phyloP scores from a whole-genome alignment of 2,888 invertebrate genomes.

The Tinea semifulvella region DNA sequence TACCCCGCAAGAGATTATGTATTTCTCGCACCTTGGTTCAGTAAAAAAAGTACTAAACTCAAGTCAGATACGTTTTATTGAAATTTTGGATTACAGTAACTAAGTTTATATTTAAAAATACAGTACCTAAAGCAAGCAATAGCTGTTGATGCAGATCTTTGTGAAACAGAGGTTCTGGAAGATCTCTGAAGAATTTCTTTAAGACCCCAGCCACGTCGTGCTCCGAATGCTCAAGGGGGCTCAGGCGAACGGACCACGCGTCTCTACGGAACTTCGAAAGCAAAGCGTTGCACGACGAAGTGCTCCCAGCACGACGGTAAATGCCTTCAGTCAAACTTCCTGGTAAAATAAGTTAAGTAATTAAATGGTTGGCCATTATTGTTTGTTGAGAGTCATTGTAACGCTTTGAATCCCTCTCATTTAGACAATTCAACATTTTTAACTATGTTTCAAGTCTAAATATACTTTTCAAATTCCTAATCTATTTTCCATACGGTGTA shows the following conservation, averaged over 20 bases:
- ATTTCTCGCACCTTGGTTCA: no score
- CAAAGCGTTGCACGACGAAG: constrained; percentile 76
- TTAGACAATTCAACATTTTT: no score
- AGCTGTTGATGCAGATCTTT: constrained; percentile 74
- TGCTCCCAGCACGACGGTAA: constrained; percentile 85
- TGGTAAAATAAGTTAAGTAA: constrained; percentile 31
- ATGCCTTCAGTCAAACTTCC: constrained; percentile 88
- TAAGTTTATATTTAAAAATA: neutral
- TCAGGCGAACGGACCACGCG: constrained; percentile 86
- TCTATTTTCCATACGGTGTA: no score
- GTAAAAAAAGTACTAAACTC: no score
- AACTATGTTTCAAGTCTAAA: no score
- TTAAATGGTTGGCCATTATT: no score
- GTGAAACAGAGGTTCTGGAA: constrained; percentile 85
- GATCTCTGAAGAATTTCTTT: constrained; percentile 88
- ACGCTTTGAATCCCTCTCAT: no score
- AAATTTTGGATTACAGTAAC: no score
- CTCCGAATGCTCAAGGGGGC: constrained; percentile 77
- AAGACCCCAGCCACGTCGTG: constrained; percentile 90
- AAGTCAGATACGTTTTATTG: no score
- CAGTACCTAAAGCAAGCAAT: constrained; percentile 71
- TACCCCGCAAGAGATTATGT: no score
- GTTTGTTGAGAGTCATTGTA: no score
- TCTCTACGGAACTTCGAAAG: constrained; percentile 80
- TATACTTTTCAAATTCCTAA: no score